A percentile compares a stretch with the other conserved stretches of the same genome.
Conservation (phyloP, 1,140 invertebrate species). For the Ips nitidus region DNA sequence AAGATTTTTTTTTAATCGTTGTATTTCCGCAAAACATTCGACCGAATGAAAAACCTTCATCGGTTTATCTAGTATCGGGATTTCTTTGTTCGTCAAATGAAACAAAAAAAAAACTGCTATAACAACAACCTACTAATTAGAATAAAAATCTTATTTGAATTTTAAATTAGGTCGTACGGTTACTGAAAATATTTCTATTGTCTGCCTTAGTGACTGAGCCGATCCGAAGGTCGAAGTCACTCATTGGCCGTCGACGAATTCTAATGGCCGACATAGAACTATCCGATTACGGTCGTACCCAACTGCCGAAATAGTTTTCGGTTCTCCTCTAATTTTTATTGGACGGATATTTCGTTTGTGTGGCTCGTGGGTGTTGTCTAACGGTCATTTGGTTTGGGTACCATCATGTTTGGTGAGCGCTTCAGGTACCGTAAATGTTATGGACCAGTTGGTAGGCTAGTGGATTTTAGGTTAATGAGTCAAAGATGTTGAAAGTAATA, state of each 20-base stretch:
- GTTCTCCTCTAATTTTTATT: background rate
- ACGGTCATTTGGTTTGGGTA: too few species aligned
- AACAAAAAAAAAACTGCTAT: conserved; percentile 7
- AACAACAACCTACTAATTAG: conserved; percentile 4
- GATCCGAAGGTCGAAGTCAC: conserved; percentile 9
- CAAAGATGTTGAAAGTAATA: too few species aligned
- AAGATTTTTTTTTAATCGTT: background rate
- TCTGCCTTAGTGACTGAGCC: conserved; percentile 14
- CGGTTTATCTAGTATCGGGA: background rate
- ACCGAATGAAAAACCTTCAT: background rate
- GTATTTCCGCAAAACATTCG: background rate
- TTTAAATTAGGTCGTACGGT: conserved; percentile 14
- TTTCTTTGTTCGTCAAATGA: background rate
- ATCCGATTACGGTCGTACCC: conserved; percentile 14
- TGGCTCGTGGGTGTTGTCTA: background rate
- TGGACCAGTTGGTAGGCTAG: too few species aligned
- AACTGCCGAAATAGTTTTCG: background rate
- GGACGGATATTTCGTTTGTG: background rate
- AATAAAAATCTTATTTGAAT: conserved; percentile 13
- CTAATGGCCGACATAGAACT: conserved; percentile 20
- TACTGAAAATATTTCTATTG: conserved; percentile 19
- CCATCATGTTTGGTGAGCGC: too few species aligned
- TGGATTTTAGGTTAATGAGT: too few species aligned
- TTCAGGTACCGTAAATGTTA: too few species aligned
- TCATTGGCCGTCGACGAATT: conserved; percentile 1